Percentiles rank a stretch among this genome's conserved stretches.
These are phyloP conservation scores for Agrochola macilenta DNA, from an alignment of 2,888 invertebrate genomes.

Conservation along the genomic window DNA sequence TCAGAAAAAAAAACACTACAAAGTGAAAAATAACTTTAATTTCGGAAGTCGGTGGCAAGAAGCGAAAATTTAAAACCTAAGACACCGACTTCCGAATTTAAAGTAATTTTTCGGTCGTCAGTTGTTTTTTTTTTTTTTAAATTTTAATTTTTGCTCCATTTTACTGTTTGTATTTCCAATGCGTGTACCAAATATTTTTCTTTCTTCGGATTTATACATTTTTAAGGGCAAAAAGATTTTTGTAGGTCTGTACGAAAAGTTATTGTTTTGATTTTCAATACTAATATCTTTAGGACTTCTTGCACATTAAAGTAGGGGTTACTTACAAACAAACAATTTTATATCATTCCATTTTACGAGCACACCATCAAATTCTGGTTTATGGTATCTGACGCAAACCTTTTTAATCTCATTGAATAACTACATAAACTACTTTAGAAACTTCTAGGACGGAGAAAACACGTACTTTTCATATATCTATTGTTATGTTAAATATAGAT, in stretches of 20 bases:
- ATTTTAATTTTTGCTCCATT: too few species aligned
- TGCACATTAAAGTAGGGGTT: slow-evolving; percentile 19
- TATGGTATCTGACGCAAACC: slow-evolving; percentile 46
- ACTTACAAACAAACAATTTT: slow-evolving; percentile 60
- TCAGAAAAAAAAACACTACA: too few species aligned
- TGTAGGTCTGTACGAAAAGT: slow-evolving; percentile 2
- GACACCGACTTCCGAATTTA: too few species aligned
- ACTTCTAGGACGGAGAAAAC: slow-evolving; percentile 23
- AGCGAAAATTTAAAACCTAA: too few species aligned
- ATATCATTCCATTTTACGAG: slow-evolving; percentile 53
- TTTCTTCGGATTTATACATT: too few species aligned
- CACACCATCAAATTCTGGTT: slow-evolving; percentile 50
- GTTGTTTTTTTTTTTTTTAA: too few species aligned
- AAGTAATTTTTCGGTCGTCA: too few species aligned
- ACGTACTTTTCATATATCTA: slow-evolving; percentile 7
- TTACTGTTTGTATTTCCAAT: too few species aligned
- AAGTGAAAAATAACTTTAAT: too few species aligned
- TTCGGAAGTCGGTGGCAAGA: too few species aligned
- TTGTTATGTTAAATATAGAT: slow-evolving; percentile 10
- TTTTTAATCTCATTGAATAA: slow-evolving; percentile 48
- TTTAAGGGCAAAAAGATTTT: too few species aligned
- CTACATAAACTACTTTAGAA: slow-evolving; percentile 18
- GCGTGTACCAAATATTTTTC: too few species aligned
- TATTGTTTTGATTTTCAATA: slow-evolving; percentile 17
- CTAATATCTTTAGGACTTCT: slow-evolving; percentile 14